phyloP scores from a whole-genome alignment of 2,888 invertebrate genomes.

The Tachina lurida region DNA sequence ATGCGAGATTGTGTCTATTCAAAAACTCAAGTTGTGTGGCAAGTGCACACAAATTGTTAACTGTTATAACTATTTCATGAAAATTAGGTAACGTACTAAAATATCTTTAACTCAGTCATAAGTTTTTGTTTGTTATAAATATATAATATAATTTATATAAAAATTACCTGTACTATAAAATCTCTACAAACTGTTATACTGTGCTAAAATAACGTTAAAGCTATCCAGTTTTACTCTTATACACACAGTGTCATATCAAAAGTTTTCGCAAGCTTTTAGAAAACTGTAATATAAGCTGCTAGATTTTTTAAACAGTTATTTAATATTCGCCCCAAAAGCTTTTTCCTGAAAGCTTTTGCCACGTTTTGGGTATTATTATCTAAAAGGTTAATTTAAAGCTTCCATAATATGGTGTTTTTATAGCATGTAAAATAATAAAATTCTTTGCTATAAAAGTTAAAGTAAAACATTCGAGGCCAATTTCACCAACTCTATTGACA shows the following conservation, averaged over 20 bases:
- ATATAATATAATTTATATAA: too few relatives aligned
- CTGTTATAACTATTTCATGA: too few relatives aligned
- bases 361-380: neutral
- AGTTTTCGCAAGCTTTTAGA: conserved; percentile 35
- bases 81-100: too few relatives aligned
- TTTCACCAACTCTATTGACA: too few relatives aligned
- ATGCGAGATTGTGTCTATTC: too few relatives aligned
- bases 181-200: neutral
- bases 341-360: neutral
- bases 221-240: neutral
- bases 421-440: neutral
- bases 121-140: too few relatives aligned
- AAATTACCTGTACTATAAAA: too few relatives aligned
- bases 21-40: too few relatives aligned
- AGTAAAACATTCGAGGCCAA: too few relatives aligned
- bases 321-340: neutral
- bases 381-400: neutral
- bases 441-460: neutral
- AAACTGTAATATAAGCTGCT: neutral
- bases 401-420: neutral
- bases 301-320: neutral
- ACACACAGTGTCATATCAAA: conserved; percentile 3
- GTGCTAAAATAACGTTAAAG: neutral
- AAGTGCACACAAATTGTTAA: too few relatives aligned
- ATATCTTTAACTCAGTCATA: too few relatives aligned